Base-by-base conservation (phyloP, 1,140 invertebrate genomes). In the Pentalonia nigronervosa region DNA sequence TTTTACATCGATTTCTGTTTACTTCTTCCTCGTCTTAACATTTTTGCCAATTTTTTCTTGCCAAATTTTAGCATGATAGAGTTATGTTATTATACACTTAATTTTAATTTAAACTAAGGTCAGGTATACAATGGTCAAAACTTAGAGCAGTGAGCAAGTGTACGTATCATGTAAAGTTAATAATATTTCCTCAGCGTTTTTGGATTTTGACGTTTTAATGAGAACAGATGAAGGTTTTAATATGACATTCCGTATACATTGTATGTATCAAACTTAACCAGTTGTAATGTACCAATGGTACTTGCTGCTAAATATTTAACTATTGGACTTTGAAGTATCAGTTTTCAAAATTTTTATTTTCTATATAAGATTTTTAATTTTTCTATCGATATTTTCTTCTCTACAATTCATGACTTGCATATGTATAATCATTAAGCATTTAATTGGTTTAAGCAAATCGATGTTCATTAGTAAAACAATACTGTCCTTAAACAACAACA, bases 21-120 rank as follows among this genome's bases (percentile, higher is more conserved):
- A n/a, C 45, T 87, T 87, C 84, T 87, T 87, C 47, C 84, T 87
- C 84, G 45, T 48, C 84, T n/a, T 48, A 87, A 48, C 48, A 86
- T 87, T 36, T 48, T 25, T 84, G 45, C 2, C 7, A 48, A 50
- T 48, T 21, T 34, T 53, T 88, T 88, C 30, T 50, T 53, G 21
- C n/a, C 53, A 88, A 50, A 53, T n/a, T 87, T 87, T 87, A 11
- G 14, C n/a, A 48, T 87, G 7, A 87, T 87, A 9, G n/a, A 23
- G 7, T 84, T 2, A 84, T 84, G 25, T 45, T 84, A 45, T 25
- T 25, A 25, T 45, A 84, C 45, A 84, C 4, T 81, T 17, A 81
- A 81, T 81, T 81, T 81, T 81, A 9, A 45, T 23, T 45, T 9
- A 84, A 45, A 34, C 36, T 83, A 36, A 34, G n/a, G n/a, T 8